Evolutionary conservation across 2,888 invertebrate species (phyloP).

Genomic region (Trilocha varians): DNA sequence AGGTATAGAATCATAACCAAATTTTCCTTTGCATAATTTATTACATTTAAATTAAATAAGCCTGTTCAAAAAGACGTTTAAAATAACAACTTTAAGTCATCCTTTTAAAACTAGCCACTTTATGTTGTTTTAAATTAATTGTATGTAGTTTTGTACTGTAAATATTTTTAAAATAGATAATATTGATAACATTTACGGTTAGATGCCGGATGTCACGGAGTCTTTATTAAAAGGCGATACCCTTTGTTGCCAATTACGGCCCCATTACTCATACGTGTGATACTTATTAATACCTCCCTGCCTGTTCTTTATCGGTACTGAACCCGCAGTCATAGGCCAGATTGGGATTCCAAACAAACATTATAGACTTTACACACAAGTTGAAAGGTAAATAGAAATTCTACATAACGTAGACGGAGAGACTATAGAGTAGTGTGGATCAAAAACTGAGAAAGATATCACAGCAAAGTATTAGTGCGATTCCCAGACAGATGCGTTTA

Average conservation of each 20-base stretch:
- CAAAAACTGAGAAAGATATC: not conserved
- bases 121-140: not conserved
- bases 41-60: too few relatives aligned
- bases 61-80: too few relatives aligned
- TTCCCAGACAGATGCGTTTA: conserved; percentile 1
- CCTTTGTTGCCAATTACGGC: conserved; percentile 60
- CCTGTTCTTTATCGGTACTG: not conserved
- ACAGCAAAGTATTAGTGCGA: not conserved
- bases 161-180: conserved; percentile 1
- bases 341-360: not conserved
- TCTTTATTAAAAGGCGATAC: conserved; percentile 57
- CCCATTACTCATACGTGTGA: conserved; percentile 58
- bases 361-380: too few relatives aligned
- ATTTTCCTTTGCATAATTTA: too few relatives aligned
- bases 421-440: not conserved
- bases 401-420: too few relatives aligned
- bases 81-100: not conserved
- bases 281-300: conserved; percentile 46
- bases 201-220: conserved; percentile 63
- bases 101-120: not conserved
- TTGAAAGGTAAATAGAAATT: too few relatives aligned
- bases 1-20: conserved; percentile 23
- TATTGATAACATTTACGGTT: conserved; percentile 46
- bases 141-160: not conserved
- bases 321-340: not conserved